These are phyloP conservation scores for Acrossocheilus wenchowensis DNA, from an alignment of 2,797 vertebrate species.

Conservation along the genomic window DNA sequence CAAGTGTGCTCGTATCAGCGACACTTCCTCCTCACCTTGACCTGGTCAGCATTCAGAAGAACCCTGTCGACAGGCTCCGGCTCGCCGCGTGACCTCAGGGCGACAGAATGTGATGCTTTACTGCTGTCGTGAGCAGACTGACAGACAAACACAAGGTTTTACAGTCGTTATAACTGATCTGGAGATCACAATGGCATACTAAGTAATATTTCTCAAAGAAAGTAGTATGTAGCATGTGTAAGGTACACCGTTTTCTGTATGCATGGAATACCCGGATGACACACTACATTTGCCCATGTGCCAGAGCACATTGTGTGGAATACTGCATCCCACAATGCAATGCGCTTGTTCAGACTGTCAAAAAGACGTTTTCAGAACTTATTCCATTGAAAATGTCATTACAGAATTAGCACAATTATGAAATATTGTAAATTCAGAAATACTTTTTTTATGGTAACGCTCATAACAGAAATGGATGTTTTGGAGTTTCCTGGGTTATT, in stretches of 20 bases:
- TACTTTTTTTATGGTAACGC: neutral
- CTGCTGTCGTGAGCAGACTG: constrained; percentile 58
- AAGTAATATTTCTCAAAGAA: neutral
- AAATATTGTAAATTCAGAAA: neutral
- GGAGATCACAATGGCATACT: neutral
- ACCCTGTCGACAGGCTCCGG: constrained; percentile 75
- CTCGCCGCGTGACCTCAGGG: constrained; percentile 55
- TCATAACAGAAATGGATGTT: neutral
- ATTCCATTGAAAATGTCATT: neutral
- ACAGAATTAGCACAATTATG: neutral
- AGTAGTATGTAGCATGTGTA: neutral
- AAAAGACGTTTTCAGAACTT: neutral
- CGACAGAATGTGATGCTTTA: constrained; percentile 60
- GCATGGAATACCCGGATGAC: neutral
- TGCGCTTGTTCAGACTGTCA: neutral
- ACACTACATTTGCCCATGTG: no score
- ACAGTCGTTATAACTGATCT: neutral
- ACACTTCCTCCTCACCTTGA: constrained; percentile 75
- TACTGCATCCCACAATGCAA: neutral
- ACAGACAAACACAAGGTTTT: neutral
- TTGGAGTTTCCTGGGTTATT: neutral
- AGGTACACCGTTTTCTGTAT: neutral
- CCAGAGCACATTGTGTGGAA: neutral
- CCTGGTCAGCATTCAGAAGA: constrained; percentile 81
- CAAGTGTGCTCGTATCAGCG: neutral